A percentile compares a stretch with the other conserved stretches of the same genome.
phyloP scores from a whole-genome alignment of 2,888 invertebrate species.

The Ophion ellenae region DNA sequence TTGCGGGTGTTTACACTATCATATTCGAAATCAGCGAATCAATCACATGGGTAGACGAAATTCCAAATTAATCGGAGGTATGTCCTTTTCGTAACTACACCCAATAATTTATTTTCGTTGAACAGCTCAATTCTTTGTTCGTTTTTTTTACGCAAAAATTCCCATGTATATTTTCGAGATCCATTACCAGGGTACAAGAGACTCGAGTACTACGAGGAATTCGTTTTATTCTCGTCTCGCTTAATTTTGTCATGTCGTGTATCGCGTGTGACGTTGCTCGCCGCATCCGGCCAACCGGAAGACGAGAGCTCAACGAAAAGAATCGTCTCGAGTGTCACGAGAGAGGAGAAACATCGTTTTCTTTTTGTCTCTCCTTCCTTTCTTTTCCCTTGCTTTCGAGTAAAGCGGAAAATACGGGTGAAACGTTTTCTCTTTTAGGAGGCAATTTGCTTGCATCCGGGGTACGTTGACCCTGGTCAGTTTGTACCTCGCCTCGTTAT shows the following conservation, averaged over 20 bases:
- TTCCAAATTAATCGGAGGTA: no score
- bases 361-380: not conserved
- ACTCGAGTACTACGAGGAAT: not conserved
- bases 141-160: not conserved
- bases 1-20: no score
- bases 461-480: conserved; percentile 33
- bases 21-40: no score
- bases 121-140: no score
- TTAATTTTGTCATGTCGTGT: not conserved
- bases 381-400: not conserved
- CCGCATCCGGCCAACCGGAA: conserved; percentile 18
- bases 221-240: conserved; percentile 1
- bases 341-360: not conserved
- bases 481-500: not conserved
- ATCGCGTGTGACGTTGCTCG: not conserved
- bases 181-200: not conserved
- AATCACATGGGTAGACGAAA: no score
- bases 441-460: not conserved
- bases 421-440: conserved; percentile 12
- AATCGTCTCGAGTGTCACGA: not conserved
- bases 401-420: conserved; percentile 7
- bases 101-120: no score
- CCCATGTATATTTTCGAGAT: not conserved
- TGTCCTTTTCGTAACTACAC: no score
- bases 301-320: conserved; percentile 13